Conservation (phyloP, 2,113 vertebrate species). For the Rallus limicola region DNA sequence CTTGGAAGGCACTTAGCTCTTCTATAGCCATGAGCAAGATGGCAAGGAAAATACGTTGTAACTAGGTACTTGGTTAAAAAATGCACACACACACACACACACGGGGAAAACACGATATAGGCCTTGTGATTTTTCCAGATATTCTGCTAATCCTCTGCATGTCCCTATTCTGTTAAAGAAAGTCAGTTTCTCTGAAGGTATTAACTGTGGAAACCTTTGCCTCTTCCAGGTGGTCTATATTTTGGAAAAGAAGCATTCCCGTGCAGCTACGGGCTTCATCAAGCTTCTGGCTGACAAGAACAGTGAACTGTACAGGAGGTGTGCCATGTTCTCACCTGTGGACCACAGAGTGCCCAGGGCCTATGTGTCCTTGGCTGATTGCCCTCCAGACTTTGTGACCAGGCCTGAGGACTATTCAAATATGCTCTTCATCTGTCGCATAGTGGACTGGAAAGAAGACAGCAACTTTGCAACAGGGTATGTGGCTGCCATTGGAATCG, state of each 20-base stretch:
- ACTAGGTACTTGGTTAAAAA: slow-evolving; percentile 9
- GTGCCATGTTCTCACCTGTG: slow-evolving; percentile 91
- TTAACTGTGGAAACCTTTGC: slow-evolving; percentile 7
- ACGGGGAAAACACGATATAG: neutral
- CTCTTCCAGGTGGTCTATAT: slow-evolving; percentile 91
- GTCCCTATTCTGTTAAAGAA: neutral
- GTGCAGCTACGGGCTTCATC: slow-evolving; percentile 90
- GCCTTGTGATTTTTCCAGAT: neutral
- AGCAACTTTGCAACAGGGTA: slow-evolving; percentile 94
- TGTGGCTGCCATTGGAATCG: neutral
- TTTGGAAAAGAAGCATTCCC: slow-evolving; percentile 92
- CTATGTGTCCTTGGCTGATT: slow-evolving; percentile 87
- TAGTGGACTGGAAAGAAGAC: slow-evolving; percentile 89
- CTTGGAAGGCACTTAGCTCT: slow-evolving; percentile 42
- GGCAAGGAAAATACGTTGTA: slow-evolving; percentile 24
- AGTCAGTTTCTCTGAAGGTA: neutral
- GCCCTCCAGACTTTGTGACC: slow-evolving; percentile 84
- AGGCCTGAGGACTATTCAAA: slow-evolving; percentile 84
- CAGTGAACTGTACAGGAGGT: slow-evolving; percentile 81
- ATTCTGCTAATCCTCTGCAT: neutral
- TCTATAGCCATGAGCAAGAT: slow-evolving; percentile 54
- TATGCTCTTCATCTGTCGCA: slow-evolving; percentile 91
- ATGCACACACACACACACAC: neutral
- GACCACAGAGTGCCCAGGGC: slow-evolving; percentile 94
- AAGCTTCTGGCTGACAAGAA: slow-evolving; percentile 90